Percentiles rank a stretch among this genome's conserved stretches.
phyloP scores from a whole-genome alignment of 2,888 invertebrate genomes.

The Leucophenga montana region DNA sequence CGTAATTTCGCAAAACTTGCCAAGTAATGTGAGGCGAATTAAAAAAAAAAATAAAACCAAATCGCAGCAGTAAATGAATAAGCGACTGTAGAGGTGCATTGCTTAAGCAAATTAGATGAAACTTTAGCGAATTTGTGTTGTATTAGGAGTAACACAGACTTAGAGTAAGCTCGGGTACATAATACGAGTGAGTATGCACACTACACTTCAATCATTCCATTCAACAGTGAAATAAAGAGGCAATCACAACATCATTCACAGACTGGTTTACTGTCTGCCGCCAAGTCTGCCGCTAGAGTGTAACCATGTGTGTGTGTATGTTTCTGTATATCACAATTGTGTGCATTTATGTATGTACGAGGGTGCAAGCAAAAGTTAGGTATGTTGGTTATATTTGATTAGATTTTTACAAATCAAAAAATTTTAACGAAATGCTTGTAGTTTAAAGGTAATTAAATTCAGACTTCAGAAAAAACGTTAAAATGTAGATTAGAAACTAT shows the following conservation, averaged over 20 bases:
- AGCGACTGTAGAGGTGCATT: slow-evolving; percentile 31
- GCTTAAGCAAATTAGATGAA: slow-evolving; percentile 53
- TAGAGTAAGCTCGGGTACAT: background rate
- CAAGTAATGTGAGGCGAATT: background rate
- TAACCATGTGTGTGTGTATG: slow-evolving; percentile 20
- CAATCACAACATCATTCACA: slow-evolving; percentile 48
- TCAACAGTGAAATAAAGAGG: slow-evolving; percentile 49
- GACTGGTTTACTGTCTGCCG: slow-evolving; percentile 15
- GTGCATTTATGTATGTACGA: background rate
- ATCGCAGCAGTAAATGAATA: background rate
- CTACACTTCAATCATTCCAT: slow-evolving; percentile 64
- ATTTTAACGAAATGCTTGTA: too few relatives aligned
- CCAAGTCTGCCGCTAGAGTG: background rate
- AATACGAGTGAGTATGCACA: slow-evolving; percentile 46
- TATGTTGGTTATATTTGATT: too few relatives aligned
- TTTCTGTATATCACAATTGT: background rate
- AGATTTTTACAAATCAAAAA: too few relatives aligned
- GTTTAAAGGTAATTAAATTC: too few relatives aligned
- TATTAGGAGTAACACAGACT: too few relatives aligned
- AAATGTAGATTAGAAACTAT: too few relatives aligned
- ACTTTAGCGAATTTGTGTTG: background rate
- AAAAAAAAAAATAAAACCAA: slow-evolving; percentile 10
- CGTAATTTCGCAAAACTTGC: slow-evolving; percentile 13
- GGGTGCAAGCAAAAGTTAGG: too few relatives aligned
- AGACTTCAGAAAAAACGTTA: too few relatives aligned